Percentiles rank a stretch among this genome's conserved stretches.
phyloP scores from a whole-genome alignment of 2,113 vertebrate species.

The Hippocampus zosterae region DNA sequence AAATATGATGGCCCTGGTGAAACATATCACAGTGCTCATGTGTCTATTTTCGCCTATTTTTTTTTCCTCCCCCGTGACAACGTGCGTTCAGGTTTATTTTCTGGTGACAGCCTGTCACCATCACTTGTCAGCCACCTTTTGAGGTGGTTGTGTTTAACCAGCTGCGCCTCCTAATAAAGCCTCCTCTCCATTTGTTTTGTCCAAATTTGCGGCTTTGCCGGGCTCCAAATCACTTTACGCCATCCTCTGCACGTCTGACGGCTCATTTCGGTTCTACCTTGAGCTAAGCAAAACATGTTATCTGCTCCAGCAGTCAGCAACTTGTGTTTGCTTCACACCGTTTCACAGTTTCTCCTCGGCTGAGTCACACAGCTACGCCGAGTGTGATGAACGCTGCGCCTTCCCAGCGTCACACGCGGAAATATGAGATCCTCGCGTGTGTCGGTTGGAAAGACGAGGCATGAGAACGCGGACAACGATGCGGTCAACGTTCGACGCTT shows the following conservation, averaged over 20 bases:
- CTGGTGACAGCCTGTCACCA: background rate
- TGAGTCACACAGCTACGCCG: background rate
- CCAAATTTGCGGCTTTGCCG: background rate
- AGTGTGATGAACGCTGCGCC: background rate
- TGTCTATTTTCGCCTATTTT: too few relatives aligned
- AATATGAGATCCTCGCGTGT: background rate
- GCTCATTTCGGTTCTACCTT: background rate
- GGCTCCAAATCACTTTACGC: background rate
- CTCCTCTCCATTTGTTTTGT: background rate
- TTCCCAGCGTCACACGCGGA: background rate
- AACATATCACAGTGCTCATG: background rate
- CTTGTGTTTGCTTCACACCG: background rate
- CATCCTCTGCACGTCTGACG: background rate
- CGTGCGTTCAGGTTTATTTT: background rate
- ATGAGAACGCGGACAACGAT: background rate
- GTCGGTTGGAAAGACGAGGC: background rate
- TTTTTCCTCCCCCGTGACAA: too few relatives aligned
- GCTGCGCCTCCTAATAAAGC: background rate
- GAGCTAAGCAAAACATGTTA: background rate
- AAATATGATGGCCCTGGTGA: background rate
- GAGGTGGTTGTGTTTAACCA: background rate
- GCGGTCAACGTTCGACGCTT: background rate
- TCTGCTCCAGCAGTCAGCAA: background rate
- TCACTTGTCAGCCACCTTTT: slow-evolving; percentile 7
- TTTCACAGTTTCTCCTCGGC: background rate